Percentiles rank a stretch among this genome's conserved stretches.
Evolutionary conservation across 2,797 vertebrate species (phyloP).

Genomic region (Urophycis tenuis): DNA sequence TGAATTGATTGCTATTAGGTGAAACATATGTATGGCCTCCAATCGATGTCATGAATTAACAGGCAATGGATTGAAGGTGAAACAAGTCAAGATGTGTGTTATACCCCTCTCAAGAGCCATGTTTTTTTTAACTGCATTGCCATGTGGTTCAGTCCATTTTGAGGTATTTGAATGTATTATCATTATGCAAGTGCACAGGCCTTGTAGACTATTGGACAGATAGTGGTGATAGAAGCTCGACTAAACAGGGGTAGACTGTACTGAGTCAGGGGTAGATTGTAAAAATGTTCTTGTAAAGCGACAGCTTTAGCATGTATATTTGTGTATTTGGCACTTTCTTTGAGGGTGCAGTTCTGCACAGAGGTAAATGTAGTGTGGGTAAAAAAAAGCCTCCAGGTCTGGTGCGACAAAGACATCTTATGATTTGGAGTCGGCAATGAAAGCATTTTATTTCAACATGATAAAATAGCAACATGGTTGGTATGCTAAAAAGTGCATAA

Average conservation of each 20-base stretch:
- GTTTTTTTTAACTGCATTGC: no score
- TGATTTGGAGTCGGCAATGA: no score
- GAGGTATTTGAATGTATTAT: background rate
- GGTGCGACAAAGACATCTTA: no score
- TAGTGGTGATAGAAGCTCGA: background rate
- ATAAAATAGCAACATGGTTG: background rate
- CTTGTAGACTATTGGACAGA: background rate
- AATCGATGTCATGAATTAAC: background rate
- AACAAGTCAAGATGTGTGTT: background rate
- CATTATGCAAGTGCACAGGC: background rate
- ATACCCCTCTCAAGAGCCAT: background rate
- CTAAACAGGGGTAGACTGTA: no score
- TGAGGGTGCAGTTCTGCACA: background rate
- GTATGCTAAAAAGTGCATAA: background rate
- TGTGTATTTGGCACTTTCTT: background rate
- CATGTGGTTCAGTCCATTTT: no score
- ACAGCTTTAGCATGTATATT: background rate
- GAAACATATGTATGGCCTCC: background rate
- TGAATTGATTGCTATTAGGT: background rate
- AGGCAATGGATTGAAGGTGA: background rate
- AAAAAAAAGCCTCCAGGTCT: no score
- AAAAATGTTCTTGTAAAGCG: no score
- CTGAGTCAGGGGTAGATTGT: no score
- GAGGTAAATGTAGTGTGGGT: no score
- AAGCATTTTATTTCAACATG: no score